Base-by-base conservation (phyloP, 2,888 invertebrate species). In the Pilophorus perplexus region DNA sequence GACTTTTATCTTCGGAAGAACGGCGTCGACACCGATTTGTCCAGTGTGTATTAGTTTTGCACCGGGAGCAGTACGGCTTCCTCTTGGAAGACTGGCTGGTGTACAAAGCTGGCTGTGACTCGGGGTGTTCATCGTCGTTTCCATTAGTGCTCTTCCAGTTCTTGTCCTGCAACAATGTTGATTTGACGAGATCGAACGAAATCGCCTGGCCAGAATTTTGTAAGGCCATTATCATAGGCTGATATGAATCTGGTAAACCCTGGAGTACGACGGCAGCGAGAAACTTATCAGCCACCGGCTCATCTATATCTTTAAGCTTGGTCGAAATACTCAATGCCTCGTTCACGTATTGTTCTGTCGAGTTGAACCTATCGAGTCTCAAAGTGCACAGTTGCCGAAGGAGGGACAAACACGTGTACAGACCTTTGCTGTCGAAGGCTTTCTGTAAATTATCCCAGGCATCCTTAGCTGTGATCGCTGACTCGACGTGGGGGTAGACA, bases 261-360 rank as follows among this genome's bases (percentile, higher is more conserved):
- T 14, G 44, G 23, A 68, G 38, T 66, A 38, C 55, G n/a, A 40
- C 57, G 1, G 28, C 64, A 1, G 28, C 64, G 14, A 64, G 22
- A 1, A 64, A 38, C 37, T 64, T 38, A 12, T 64, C 52, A 23
- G 55, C 64, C 12, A 64, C 5, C 6, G 18, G 16, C 38, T 48
- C 23, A 57, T 64, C 33, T 6, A 20, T 22, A 10, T 16, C 37
- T n/a, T 14, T 22, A 1, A 64, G 23, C 37, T 64, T 3, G 6
- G 55, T 52, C 1, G 54, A n/a, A 1, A 52, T 14, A 25, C 16
- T 18, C 54, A 64, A 10, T 2, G 37, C 37, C 22, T 67, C 67
- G 46, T 67, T 64, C 0, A 64, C 64, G n/a, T 67, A 67, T 6
- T 52, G 12, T 16, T 64, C 64, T 44, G 48, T 62, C n/a, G 48